These are phyloP conservation scores for Xanthorhoe designata DNA, from an alignment of 2,888 invertebrate genomes.

Conservation along the genomic window DNA sequence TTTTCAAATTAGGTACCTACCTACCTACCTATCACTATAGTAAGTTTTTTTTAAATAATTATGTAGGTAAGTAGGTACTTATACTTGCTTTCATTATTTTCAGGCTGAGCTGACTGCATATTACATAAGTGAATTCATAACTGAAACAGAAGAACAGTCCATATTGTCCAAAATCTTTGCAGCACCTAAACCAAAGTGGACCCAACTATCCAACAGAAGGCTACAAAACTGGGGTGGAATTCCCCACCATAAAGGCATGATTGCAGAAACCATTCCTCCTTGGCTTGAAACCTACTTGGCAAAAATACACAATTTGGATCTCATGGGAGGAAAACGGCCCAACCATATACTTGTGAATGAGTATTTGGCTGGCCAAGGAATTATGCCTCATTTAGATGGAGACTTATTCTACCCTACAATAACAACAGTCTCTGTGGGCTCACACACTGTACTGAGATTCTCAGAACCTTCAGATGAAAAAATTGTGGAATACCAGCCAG, in stretches of 20 bases:
- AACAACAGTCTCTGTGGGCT: conserved; percentile 96
- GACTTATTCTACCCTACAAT: conserved; percentile 96
- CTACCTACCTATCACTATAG: too few species aligned
- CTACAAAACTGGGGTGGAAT: conserved; percentile 99
- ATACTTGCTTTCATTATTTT: conserved; percentile 15
- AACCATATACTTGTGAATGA: conserved; percentile 98
- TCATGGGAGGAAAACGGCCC: conserved; percentile 90
- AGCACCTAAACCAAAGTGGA: conserved; percentile 98
- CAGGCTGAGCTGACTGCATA: conserved; percentile 87
- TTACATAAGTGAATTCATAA: conserved; percentile 96
- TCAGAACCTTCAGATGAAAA: conserved; percentile 81
- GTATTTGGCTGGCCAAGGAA: conserved; percentile 96
- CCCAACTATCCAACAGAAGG: conserved; percentile 94
- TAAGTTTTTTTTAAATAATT: too few species aligned
- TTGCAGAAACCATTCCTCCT: conserved; percentile 94
- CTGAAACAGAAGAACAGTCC: conserved; percentile 88
- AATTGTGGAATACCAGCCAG: conserved; percentile 61
- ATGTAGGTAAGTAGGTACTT: too few species aligned
- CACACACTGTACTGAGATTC: conserved; percentile 96
- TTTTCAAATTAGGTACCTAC: too few species aligned
- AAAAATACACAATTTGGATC: conserved; percentile 87
- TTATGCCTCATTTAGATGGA: conserved; percentile 98
- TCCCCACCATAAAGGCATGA: conserved; percentile 97
- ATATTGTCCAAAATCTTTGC: conserved; percentile 91
- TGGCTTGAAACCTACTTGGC: conserved; percentile 92